Base-by-base conservation (phyloP, 2,797 vertebrate genomes). In the Acanthornis magna region DNA sequence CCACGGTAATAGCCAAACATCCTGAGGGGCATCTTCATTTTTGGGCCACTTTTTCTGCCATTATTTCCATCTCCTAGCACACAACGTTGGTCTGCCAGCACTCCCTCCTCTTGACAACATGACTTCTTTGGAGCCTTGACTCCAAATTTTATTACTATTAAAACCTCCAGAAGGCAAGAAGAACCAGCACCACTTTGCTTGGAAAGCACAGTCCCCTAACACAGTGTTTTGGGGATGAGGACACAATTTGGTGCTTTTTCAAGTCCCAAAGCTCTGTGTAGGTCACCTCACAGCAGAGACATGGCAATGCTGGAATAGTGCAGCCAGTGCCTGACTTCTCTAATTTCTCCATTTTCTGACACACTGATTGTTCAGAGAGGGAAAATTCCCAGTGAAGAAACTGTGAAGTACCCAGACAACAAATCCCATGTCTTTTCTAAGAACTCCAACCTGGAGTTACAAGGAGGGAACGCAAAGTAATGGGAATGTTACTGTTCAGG, bases 271-370 rank as follows among this genome's bases (percentile, higher is more conserved):
- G 63, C 34, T 50, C 34, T 2, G 9, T 17, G 21, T 14, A 63
- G 62, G 36, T 40, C 42, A 50, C 30, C 51, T 61, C 42, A 18
- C 6, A 85, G 67, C 66, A 88, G 20, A 58, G 27, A 42, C 4
- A 0, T 4, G 51, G 26, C 3, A 1, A 54, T 11, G 45, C 42
- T 4, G 14, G 43, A 26, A 12, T 2, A 32, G 34, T 26, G 26
- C 26, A 83, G 62, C 15, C 60, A 67, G 7, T 2, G n/a, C 29
- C 58, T 21, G 38, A 40, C 38, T 43, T 14, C 47, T 72, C 47
- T 11, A 2, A 21, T 73, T 57, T 74, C 74, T 54, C 38, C 22
- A 48, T 65, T 19, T 82, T 40, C 26, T 13, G 5, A 50, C 47
- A 66, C 0, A 26, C 0, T 47, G 57, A 36, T 55, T 36, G 43